phyloP scores from a whole-genome alignment of 2,797 vertebrate genomes.

The Oreortyx pictus region DNA sequence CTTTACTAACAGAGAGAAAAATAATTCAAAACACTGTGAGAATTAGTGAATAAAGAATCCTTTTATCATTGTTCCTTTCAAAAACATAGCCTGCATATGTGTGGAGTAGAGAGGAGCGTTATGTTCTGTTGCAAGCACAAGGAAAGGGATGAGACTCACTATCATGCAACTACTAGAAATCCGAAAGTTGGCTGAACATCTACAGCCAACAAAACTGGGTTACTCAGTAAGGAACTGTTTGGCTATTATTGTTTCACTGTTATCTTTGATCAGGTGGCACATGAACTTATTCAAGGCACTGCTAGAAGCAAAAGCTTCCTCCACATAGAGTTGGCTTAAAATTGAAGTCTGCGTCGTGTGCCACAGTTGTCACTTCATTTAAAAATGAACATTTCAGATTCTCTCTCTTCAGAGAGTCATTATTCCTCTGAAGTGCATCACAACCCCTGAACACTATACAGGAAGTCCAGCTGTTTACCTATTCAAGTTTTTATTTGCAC shows the following conservation, averaged over 20 bases:
- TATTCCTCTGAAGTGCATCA: background rate
- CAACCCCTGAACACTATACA: background rate
- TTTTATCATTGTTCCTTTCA: background rate
- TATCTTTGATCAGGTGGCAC: background rate
- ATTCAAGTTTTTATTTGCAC: background rate
- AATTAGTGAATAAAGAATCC: background rate
- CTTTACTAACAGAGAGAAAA: background rate
- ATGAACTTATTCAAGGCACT: background rate
- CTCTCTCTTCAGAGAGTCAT: background rate
- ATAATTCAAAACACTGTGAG: background rate
- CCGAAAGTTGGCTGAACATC: background rate
- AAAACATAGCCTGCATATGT: background rate
- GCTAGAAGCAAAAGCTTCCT: slow-evolving; percentile 2
- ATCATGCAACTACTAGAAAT: background rate
- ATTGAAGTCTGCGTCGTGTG: background rate
- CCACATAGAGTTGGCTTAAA: background rate
- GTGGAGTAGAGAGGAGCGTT: fast-evolving
- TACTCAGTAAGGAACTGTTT: background rate
- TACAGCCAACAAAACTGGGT: background rate
- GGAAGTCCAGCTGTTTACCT: background rate
- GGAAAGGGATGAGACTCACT: background rate
- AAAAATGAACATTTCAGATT: background rate
- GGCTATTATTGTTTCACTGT: background rate
- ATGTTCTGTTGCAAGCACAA: background rate
- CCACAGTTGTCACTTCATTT: background rate